Evolutionary conservation across 1,140 invertebrate genomes (phyloP).

Genomic region (Drosophila ohnishii): DNA sequence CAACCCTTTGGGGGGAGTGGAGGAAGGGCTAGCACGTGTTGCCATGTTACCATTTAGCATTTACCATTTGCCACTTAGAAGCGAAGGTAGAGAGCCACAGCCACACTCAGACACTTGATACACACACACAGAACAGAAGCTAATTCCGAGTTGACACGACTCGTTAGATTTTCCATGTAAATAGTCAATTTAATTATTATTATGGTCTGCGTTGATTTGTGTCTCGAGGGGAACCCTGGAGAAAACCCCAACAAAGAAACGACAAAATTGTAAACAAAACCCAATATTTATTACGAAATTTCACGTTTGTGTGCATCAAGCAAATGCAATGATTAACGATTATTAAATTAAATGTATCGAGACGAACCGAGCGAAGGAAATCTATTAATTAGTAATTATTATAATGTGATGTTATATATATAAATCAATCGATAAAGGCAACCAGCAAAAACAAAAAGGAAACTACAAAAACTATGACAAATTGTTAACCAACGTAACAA

Average conservation of each 20-base stretch:
- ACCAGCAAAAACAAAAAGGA: constrained; percentile 26
- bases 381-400: constrained; percentile 81
- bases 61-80: constrained; percentile 28
- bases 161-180: constrained; percentile 56
- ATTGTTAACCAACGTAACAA: constrained; percentile 71
- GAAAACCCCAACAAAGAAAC: constrained; percentile 13
- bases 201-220: constrained; percentile 23
- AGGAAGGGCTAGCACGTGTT: constrained; percentile 53
- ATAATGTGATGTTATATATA: constrained; percentile 83
- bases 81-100: constrained; percentile 18
- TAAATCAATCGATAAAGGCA: constrained; percentile 58
- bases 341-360: constrained; percentile 43
- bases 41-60: constrained; percentile 28
- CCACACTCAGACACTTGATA: constrained; percentile 10
- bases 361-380: constrained; percentile 29
- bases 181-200: constrained; percentile 79
- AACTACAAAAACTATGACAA: constrained; percentile 52
- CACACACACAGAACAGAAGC: constrained; percentile 8
- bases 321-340: constrained; percentile 59
- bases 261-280: constrained; percentile 29
- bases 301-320: constrained; percentile 62
- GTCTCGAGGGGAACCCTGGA: neutral
- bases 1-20: constrained; percentile 12
- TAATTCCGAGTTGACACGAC: constrained; percentile 24
- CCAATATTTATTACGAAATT: constrained; percentile 65